Evolutionary conservation across 1,140 invertebrate species (phyloP).

Genomic region (Diuraphis noxia): DNA sequence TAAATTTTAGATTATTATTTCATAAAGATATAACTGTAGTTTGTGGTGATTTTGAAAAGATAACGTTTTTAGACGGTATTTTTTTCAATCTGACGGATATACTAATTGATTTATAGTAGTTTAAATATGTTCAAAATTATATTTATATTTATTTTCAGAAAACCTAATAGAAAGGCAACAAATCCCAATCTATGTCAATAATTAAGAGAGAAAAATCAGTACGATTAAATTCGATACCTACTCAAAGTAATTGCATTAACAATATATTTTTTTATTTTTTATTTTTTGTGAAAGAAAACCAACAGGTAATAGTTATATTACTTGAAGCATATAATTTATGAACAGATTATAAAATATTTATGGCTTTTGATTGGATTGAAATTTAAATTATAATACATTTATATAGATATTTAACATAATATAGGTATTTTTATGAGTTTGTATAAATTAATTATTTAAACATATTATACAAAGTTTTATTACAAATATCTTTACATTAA

Average conservation of each 20-base stretch:
- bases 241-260: background rate
- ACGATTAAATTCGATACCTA: background rate
- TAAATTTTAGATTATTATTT: background rate
- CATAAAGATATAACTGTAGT: slow-evolving; percentile 1
- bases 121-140: background rate
- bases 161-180: background rate
- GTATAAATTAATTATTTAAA: background rate
- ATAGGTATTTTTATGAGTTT: background rate
- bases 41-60: background rate
- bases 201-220: background rate
- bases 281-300: background rate
- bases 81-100: background rate
- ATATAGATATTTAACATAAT: background rate
- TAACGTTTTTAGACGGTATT: background rate
- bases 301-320: background rate
- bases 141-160: background rate
- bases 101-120: slow-evolving; percentile 5
- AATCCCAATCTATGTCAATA: background rate
- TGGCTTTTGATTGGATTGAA: background rate
- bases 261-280: background rate
- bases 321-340: background rate
- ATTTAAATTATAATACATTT: background rate
- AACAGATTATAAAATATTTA: background rate
- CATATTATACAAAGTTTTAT: background rate
- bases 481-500: background rate